phyloP scores from a whole-genome alignment of 2,113 vertebrate species.

The Leptocoma aspasia region DNA sequence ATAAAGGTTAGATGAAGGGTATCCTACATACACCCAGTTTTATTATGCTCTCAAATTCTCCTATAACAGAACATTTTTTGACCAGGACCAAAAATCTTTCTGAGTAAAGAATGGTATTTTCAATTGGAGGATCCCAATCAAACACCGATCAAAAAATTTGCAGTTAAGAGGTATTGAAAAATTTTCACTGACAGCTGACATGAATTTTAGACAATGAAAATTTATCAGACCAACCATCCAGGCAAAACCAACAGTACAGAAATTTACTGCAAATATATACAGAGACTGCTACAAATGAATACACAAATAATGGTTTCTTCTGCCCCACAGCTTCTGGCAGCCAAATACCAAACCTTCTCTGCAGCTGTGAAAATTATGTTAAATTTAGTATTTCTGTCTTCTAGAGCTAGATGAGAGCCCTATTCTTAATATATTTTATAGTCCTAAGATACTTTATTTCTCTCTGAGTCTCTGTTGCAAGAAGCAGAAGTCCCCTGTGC shows the following conservation, averaged over 20 bases:
- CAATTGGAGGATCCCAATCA: fast-evolving
- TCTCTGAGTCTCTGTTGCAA: not conserved
- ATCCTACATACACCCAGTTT: not conserved
- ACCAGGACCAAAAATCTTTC: not conserved
- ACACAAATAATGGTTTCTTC: not conserved
- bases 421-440: not conserved
- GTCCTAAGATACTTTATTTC: not conserved
- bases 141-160: not conserved
- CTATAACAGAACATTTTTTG: not conserved
- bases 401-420: not conserved
- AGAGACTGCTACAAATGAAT: not conserved
- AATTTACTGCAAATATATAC: not conserved
- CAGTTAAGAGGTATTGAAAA: not conserved
- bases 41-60: not conserved
- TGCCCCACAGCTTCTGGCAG: not conserved
- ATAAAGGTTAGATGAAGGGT: not conserved
- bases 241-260: not conserved
- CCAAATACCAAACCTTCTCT: not conserved
- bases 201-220: not conserved
- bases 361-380: not conserved
- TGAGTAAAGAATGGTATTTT: not conserved
- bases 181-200: not conserved
- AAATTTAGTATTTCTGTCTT: not conserved
- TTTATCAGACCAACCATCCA: not conserved
- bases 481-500: not conserved